Conservation (phyloP, 1,140 invertebrate species). For the Drosophila simulans region DNA sequence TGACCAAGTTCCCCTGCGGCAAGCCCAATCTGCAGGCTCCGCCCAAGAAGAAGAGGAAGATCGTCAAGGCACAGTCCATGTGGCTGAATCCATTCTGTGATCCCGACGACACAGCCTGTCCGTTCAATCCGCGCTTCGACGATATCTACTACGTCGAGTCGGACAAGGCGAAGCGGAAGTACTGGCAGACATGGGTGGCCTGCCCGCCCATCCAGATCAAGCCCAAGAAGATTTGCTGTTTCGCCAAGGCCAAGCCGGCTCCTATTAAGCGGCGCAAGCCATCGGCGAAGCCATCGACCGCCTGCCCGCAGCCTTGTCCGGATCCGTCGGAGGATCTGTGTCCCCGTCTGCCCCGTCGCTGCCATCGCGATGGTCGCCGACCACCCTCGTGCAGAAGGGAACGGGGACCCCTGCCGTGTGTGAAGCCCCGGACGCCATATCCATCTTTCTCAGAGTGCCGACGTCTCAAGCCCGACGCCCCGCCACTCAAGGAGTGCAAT, state of each 20-base stretch:
- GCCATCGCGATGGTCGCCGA: slow-evolving; percentile 42
- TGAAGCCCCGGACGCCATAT: slow-evolving; percentile 60
- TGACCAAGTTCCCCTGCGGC: slow-evolving; percentile 43
- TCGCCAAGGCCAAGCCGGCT: slow-evolving; percentile 21
- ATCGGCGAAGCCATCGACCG: slow-evolving; percentile 27
- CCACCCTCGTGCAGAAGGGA: slow-evolving; percentile 29
- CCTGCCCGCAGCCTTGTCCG: slow-evolving; percentile 30
- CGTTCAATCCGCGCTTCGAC: slow-evolving; percentile 71
- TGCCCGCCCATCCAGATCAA: slow-evolving; percentile 63
- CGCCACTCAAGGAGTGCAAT: slow-evolving; percentile 42
- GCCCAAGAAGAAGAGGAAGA: background rate
- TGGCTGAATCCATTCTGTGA: slow-evolving; percentile 74
- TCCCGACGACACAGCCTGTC: slow-evolving; percentile 34
- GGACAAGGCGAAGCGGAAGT: slow-evolving; percentile 70
- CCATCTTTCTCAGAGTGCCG: slow-evolving; percentile 59
- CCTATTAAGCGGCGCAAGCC: slow-evolving; percentile 52
- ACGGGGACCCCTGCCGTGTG: slow-evolving; percentile 10
- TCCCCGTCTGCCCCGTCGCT: slow-evolving; percentile 36
- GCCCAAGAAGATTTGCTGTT: slow-evolving; percentile 68
- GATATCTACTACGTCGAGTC: slow-evolving; percentile 77
- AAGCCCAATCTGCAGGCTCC: slow-evolving; percentile 10
- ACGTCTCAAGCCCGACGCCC: background rate
- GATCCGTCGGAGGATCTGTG: background rate
- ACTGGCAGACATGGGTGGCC: slow-evolving; percentile 79
- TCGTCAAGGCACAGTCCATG: slow-evolving; percentile 23